These are phyloP conservation scores for Sminthurides bifidus DNA, from an alignment of 1,140 invertebrate genomes.

Conservation along the genomic window DNA sequence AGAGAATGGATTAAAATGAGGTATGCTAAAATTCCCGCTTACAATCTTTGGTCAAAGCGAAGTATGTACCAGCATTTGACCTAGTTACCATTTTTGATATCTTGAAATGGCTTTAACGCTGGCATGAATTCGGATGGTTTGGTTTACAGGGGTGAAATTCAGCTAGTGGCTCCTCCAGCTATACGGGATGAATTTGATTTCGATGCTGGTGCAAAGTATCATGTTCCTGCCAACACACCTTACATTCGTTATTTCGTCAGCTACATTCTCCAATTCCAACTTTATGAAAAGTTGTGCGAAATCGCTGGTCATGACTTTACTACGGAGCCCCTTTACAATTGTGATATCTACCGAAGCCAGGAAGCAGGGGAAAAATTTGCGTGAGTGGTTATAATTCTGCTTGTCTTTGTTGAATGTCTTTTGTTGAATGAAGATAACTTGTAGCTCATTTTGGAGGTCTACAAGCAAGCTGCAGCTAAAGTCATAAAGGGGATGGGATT, in stretches of 20 bases:
- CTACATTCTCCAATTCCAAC: slow-evolving; percentile 80
- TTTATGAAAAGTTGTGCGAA: slow-evolving; percentile 68
- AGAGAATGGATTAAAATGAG: neutral
- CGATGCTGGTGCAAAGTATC: slow-evolving; percentile 80
- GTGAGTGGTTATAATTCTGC: no score
- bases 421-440: neutral
- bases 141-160: no score
- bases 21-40: no score
- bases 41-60: no score
- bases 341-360: slow-evolving; percentile 52
- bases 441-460: neutral
- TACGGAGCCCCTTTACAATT: slow-evolving; percentile 64
- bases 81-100: no score
- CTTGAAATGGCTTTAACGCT: no score
- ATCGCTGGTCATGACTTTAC: slow-evolving; percentile 56
- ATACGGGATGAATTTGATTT: slow-evolving; percentile 64
- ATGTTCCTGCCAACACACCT: slow-evolving; percentile 50
- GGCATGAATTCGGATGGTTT: no score
- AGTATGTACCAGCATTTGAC: no score
- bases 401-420: neutral
- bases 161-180: slow-evolving; percentile 71
- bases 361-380: slow-evolving; percentile 7
- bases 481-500: no score
- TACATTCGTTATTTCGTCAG: slow-evolving; percentile 76
- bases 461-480: no score